Base-by-base conservation (phyloP, 1,140 invertebrate genomes). In the Sarcophaga bullata region DNA sequence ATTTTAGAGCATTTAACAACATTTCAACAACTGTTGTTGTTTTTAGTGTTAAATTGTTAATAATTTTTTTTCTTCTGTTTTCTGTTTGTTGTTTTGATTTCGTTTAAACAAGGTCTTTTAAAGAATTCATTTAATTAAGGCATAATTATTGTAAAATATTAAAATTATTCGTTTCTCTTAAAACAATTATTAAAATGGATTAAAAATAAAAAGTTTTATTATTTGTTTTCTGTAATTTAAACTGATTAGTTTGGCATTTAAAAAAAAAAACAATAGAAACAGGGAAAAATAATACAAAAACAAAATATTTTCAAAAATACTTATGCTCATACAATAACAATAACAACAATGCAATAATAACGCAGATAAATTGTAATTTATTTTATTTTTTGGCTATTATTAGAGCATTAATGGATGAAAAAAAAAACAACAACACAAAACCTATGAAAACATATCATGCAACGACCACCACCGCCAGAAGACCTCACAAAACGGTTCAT, bases 101-200 rank as follows among this genome's bases (percentile, higher is more conserved):
- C 25, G 9, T 25, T 19, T 19, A 68, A 19, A 68, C 62, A n/a
- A 58, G 54, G 62, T 68, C 62, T 68, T 19, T 15, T 68, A 19
- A 68, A 68, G 17, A 68, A 68, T 68, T 68, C 62, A 68, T 68
- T 68, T 68, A 68, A 68, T 68, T 19, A 68, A 17, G 25, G 10
- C n/a, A 6, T 19, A 17, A 17, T 25, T 19, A 68, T 25, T 68
- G 19, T 19, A 17, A 19, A 25, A 17, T 68, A 19, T 8, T 68
- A 68, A 68, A 52, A 13, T 52, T 10, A 3, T 52, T 52, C 13
- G 6, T 9, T 52, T 13, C 8, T 1, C 50, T 52, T 3, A 52
- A 52, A 9, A 9, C 50, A 13, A 52, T 10, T 52, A 10, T 52
- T 13, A 52, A 52, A 37, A 3, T 52, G 13, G 50, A 52, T 10